These are phyloP conservation scores for Hypsibius dujardini DNA, from an alignment of 1,140 invertebrate species.

Conservation along the genomic window DNA sequence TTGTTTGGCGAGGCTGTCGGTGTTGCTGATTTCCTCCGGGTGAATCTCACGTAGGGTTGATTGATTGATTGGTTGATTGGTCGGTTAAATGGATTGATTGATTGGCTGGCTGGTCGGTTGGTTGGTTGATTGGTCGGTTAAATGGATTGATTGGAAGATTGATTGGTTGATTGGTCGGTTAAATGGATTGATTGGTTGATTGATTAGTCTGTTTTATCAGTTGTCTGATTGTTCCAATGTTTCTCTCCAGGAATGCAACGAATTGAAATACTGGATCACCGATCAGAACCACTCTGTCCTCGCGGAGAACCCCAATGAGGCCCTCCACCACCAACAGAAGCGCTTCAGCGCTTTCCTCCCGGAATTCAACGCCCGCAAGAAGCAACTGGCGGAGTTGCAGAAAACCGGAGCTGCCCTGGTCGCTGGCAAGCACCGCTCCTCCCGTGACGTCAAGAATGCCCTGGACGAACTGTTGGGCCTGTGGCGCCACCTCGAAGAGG, in stretches of 20 bases:
- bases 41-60: not conserved
- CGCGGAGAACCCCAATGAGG: not conserved
- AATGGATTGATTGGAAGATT: too few species aligned
- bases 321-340: not conserved
- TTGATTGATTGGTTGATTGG: too few species aligned
- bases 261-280: not conserved
- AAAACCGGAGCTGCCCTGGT: slow-evolving; percentile 30
- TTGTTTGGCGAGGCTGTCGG: slow-evolving; percentile 23
- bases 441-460: not conserved
- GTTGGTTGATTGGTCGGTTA: too few species aligned
- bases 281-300: not conserved
- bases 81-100: too few species aligned
- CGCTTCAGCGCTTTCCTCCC: not conserved
- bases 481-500: not conserved
- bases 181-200: too few species aligned
- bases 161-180: too few species aligned
- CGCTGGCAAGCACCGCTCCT: not conserved
- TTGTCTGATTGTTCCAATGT: too few species aligned
- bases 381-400: slow-evolving; percentile 22
- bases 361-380: slow-evolving; percentile 4
- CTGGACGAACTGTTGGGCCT: not conserved
- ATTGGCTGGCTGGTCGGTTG: too few species aligned
- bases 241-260: not conserved
- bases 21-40: not conserved
- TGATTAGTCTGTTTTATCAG: too few species aligned